Base-by-base conservation (phyloP, 2,888 invertebrate species). In the Sphaerophoria rueppellii region DNA sequence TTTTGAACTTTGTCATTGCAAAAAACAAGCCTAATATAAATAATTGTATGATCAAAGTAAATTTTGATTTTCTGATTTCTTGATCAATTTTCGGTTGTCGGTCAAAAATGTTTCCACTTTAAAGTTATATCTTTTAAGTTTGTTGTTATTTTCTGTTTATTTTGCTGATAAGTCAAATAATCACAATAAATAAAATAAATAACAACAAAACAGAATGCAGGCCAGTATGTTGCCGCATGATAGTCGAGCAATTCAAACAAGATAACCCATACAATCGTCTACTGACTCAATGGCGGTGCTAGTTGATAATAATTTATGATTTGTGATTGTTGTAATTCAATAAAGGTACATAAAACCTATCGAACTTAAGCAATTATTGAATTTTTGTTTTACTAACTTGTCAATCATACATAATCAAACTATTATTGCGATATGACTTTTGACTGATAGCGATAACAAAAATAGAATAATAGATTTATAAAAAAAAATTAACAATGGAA, bases 391-490 rank as follows among this genome's bases (percentile, higher is more conserved):
- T 48, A 35, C 4, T 34, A 34, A 34, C 63, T 63, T 48, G 48
- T 63, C 48, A 63, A 63, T 61, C 61, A 61, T 46, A 43, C 24
- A 34, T 61, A 61, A 61, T 63, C 35, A 48, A 48, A 46, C 63
- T 48, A 63, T 48, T 63, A 63, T 32, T 48, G 63, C 5, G 48
- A 48, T 63, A 63, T 63, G 63, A 16, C 46, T 43, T 11, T 12
- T 43, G 43, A 43, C 43, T 43, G 9, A 43, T 43, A 43, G 12
- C 43, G 12, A 9, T 43, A 43, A 12, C 9, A 5, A 4, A 43
- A 43, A 43, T 9, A 43, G 9, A 9, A 3, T 43, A 24, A 24
- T 24, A 40, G 6, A 40, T 40, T 9, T 40, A 4, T 7, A 40
- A 40, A 2, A 40, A 40, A 40, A 40, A 40, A 1, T 7, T 7